Evolutionary conservation across 1,140 invertebrate species (phyloP).

Genomic region (Bombus fervidus): DNA sequence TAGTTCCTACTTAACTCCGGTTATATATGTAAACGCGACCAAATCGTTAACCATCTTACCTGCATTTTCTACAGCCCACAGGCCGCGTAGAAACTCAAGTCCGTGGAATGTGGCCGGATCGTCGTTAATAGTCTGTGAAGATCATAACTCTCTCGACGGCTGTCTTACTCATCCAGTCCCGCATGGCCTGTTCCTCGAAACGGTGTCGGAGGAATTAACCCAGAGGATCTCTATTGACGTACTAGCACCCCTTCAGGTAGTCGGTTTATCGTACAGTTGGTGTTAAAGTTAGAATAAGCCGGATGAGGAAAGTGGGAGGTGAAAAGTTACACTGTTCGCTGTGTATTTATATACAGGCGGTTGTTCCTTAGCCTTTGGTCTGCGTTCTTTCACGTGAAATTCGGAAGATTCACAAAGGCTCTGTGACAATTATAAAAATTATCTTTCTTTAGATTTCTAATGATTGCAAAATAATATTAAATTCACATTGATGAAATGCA

Average conservation of each 20-base stretch:
- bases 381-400: no score
- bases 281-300: neutral
- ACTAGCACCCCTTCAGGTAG: constrained; percentile 6
- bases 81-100: constrained; percentile 53
- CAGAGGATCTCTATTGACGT: constrained; percentile 23
- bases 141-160: constrained; percentile 62
- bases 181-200: neutral
- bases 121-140: constrained; percentile 65
- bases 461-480: no score
- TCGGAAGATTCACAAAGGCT: no score
- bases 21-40: constrained; percentile 70
- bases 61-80: constrained; percentile 60
- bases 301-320: neutral
- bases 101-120: constrained; percentile 62
- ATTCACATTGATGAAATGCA: no score
- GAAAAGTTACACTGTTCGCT: neutral
- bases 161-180: constrained; percentile 21
- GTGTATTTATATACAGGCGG: neutral
- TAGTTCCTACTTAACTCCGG: constrained; percentile 68
- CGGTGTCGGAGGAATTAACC: constrained; percentile 12
- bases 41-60: constrained; percentile 68
- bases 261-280: neutral
- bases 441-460: no score
- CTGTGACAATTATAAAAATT: no score
- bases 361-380: neutral